A percentile compares a stretch with the other conserved stretches of the same genome.
Conservation (phyloP, 1,140 invertebrate species). For the Drosophila serrata region DNA sequence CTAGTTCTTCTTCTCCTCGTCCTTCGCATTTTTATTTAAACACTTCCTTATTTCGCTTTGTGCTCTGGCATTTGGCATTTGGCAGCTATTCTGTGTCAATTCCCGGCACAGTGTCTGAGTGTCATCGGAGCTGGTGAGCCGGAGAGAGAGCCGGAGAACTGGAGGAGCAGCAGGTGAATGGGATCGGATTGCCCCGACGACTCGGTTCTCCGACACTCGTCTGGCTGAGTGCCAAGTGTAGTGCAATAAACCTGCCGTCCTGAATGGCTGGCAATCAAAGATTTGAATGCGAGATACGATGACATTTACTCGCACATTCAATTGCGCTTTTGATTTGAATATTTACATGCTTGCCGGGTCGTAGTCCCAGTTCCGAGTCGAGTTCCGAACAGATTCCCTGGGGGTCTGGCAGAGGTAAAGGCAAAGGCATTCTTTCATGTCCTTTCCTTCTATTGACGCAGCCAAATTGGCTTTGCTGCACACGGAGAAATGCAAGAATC, state of each 20-base stretch:
- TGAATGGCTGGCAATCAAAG: conserved; percentile 84
- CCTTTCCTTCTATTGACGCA: conserved; percentile 67
- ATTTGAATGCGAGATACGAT: conserved; percentile 84
- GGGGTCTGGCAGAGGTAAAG: conserved; percentile 1
- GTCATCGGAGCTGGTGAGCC: conserved; percentile 58
- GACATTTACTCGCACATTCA: conserved; percentile 83
- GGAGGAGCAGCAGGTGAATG: conserved; percentile 62
- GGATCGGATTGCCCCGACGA: conserved; percentile 5
- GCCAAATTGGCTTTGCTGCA: conserved; percentile 70
- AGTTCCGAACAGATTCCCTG: conserved; percentile 21
- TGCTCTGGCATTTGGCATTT: conserved; percentile 76
- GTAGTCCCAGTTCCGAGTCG: conserved; percentile 37
- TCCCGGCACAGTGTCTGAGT: conserved; percentile 73
- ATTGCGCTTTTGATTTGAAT: conserved; percentile 83
- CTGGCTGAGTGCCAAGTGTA: conserved; percentile 80
- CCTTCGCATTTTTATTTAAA: conserved; percentile 56
- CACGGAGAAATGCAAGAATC: neutral
- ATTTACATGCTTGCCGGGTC: conserved; percentile 69
- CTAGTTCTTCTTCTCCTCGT: conserved; percentile 25
- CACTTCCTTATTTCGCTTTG: conserved; percentile 82
- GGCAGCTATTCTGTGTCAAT: conserved; percentile 82
- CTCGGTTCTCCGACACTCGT: neutral
- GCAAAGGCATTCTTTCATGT: conserved; percentile 59
- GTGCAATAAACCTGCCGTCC: conserved; percentile 77
- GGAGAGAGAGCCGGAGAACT: conserved; percentile 17